Base-by-base conservation (phyloP, 2,797 vertebrate species). In the Megaceryle alcyon region DNA sequence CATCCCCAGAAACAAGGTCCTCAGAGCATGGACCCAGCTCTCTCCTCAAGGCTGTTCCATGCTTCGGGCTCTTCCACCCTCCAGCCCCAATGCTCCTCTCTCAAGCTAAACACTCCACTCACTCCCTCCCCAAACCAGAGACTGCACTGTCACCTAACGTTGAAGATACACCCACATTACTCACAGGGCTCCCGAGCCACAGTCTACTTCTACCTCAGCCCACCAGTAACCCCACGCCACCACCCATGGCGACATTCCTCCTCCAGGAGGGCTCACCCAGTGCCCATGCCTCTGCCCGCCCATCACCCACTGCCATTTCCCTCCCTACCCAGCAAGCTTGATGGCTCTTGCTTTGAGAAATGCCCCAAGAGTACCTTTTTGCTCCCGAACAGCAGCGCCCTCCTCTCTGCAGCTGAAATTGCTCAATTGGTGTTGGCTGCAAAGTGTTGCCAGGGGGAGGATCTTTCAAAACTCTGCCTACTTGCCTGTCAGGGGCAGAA, bases 401-500 rank as follows among this genome's bases (percentile, higher is more conserved):
- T 90, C 97, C 97, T 96, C 97, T 97, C 94, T 97, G 97, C 80
- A 97, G 94, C 90, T 97, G 97, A 33, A 97, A 97, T 63, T 97
- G 97, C 76, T 97, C 97, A 82, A 97, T 83, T 31, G 97, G 93
- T 51, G 95, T 91, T 77, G 96, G 93, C 78, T 97, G 97, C 92
- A 97, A 94, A 69, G 69, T 86, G 95, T 91, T 97, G 96, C 86
- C 93, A 79, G 97, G 63, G 26, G 97, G 69, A 86, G 97, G 94
- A 46, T 97, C 97, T 93, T 97, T 97, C 90, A 97, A 90, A 96
- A 97, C 97, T 96, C 97, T 97, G 88, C 97, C 97, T 81, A 97
- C 97, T 97, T 97, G 97, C 96, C 97, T 97, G 94, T 94, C 59
- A 96, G 81, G 72, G 70, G 66, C 49, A 94, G 56, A 97, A 94